Base-by-base conservation (phyloP, 2,113 vertebrate species). In the Rhinoderma darwinii region DNA sequence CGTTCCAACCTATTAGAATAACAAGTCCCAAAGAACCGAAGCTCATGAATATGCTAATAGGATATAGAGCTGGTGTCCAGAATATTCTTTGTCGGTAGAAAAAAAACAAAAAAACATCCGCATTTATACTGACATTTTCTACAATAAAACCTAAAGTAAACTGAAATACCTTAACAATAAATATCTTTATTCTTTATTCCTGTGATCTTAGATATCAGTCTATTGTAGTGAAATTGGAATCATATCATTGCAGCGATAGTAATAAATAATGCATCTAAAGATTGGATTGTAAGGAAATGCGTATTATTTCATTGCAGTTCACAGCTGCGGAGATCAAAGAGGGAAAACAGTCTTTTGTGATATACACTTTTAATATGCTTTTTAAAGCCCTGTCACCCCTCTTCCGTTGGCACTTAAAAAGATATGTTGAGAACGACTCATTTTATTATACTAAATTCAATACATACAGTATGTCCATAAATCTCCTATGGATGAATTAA, bases 41-140 rank as follows among this genome's bases (percentile, higher is more conserved):
- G 30, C 72, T 84, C 83, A 84, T 84, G 51, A 76, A 84, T 84
- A 84, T 84, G 83, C 41, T 84, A 84, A 76, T 84, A 41, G 25
- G 51, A 63, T 8, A 59, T 25, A n/a, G 25, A 75, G 54, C 37
- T 39, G 7, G 68, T 84, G 51, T 76, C 51, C 70, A 59, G 83
- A 84, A 35, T 84, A 44, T 61, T 54, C 43, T 72, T 84, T 84
- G 82, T 73, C 37, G 30, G 63, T 32, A 22, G 17, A 27, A n/a
- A 50, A 1, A 61, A 22, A 41, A 39, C 39, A 80, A 41, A 70
- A 22, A 70, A 70, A 37, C 20, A 18, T 2, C 35, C 12, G 51
- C 41, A 68, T 83, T 70, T 44, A n/a, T n/a, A 83, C 66, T 17
- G 8, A 17, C 14, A 72, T 51, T 72, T 66, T 50, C 44, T 41